phyloP scores from a whole-genome alignment of 2,888 invertebrate genomes.

The Diaphora mendica region DNA sequence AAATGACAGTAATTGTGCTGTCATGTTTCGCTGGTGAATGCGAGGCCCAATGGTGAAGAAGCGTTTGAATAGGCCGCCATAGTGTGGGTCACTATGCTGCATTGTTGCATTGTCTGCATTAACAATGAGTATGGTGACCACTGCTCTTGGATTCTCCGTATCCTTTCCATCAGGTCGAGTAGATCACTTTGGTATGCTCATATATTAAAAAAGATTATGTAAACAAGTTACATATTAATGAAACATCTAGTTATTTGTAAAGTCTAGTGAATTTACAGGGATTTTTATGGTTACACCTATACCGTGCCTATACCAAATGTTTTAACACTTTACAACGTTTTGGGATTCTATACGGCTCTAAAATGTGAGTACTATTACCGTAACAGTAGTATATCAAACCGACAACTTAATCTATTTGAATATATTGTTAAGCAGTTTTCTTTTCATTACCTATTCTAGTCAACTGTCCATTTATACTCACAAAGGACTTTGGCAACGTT shows the following conservation, averaged over 20 bases:
- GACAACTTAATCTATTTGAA: neutral
- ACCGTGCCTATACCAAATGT: neutral
- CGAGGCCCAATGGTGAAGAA: too few relatives aligned
- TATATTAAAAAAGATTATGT: too few relatives aligned
- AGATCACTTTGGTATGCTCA: too few relatives aligned
- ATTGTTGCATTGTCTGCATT: too few relatives aligned
- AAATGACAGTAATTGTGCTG: too few relatives aligned
- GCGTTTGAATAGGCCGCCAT: too few relatives aligned
- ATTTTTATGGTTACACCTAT: too few relatives aligned
- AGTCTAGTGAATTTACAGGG: neutral
- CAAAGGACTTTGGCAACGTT: constrained; percentile 8
- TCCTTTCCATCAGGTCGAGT: too few relatives aligned
- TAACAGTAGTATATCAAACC: neutral
- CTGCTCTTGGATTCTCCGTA: too few relatives aligned
- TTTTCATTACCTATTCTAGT: neutral
- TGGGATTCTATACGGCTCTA: neutral
- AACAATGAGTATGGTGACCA: too few relatives aligned
- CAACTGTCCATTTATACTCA: neutral
- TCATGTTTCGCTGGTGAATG: too few relatives aligned
- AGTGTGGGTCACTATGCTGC: too few relatives aligned
- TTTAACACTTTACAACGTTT: neutral
- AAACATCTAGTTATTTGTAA: neutral
- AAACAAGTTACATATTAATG: neutral
- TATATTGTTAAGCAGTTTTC: neutral
- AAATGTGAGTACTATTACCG: neutral